Percentiles rank a stretch among this genome's conserved stretches.
phyloP scores from a whole-genome alignment of 2,797 vertebrate species.

The Thalassophryne amazonica region DNA sequence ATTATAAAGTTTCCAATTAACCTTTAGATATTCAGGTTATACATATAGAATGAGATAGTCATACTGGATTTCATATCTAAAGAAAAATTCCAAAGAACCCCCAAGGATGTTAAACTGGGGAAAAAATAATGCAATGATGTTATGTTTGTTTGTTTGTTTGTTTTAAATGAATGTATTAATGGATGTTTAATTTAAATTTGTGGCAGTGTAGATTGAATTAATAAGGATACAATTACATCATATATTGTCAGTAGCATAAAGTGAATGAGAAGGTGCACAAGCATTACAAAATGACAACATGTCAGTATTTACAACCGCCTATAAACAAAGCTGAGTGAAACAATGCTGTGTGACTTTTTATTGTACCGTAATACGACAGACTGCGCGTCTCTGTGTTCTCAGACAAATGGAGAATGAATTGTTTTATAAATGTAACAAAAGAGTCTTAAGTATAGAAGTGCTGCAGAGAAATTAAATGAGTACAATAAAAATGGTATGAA shows the following conservation, averaged over 20 bases:
- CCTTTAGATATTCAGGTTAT: no score
- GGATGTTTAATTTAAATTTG: no score
- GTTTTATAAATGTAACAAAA: constrained; percentile 67
- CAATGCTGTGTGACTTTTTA: constrained; percentile 43
- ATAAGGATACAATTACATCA: constrained; percentile 33
- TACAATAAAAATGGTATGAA: constrained; percentile 71
- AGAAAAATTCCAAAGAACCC: no score
- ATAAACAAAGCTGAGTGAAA: constrained; percentile 63
- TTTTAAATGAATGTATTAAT: no score
- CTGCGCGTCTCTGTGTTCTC: constrained; percentile 12
- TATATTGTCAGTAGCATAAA: constrained; percentile 25
- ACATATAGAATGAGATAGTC: no score
- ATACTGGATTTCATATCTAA: no score
- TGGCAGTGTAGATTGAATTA: constrained; percentile 13
- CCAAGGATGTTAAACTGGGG: no score
- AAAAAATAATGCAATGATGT: no score
- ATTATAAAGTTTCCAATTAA: no score
- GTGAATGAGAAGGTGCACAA: no score
- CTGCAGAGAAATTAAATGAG: constrained; percentile 69
- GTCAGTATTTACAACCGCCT: constrained; percentile 54
- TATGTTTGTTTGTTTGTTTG: no score
- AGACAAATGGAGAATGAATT: constrained; percentile 63
- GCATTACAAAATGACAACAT: constrained; percentile 38
- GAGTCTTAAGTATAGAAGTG: constrained; percentile 54
- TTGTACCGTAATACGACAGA: constrained; percentile 35